These are phyloP conservation scores for Trichopria drosophilae DNA, from an alignment of 2,888 invertebrate species.

Conservation along the genomic window DNA sequence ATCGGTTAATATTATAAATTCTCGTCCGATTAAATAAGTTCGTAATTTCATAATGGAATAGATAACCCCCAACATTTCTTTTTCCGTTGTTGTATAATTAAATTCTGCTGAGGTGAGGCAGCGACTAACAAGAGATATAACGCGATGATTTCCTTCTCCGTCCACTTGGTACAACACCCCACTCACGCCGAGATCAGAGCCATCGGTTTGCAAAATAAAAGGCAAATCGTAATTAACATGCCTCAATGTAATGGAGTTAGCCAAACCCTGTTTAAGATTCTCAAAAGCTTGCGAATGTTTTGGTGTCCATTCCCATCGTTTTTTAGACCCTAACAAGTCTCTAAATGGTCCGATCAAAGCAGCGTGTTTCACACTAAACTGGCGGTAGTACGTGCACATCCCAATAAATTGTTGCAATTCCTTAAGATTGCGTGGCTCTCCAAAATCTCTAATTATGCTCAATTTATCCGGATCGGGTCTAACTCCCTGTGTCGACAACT, in stretches of 20 bases:
- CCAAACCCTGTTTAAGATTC: neutral
- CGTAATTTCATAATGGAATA: constrained; percentile 38
- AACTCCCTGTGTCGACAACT: neutral
- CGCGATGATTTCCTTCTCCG: neutral
- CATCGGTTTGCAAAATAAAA: constrained; percentile 26
- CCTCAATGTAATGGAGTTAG: constrained; percentile 14
- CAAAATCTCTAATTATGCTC: neutral
- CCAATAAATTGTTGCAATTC: constrained; percentile 2
- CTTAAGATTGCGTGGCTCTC: neutral
- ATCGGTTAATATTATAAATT: constrained; percentile 40
- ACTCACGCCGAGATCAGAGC: constrained; percentile 21
- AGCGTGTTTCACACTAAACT: neutral
- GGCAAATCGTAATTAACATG: constrained; percentile 1
- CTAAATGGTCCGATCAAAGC: neutral
- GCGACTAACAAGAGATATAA: constrained; percentile 36
- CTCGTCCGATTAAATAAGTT: constrained; percentile 38
- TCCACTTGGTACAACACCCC: constrained; percentile 29
- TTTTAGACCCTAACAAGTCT: neutral
- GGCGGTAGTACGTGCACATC: too few relatives aligned
- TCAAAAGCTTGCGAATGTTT: neutral
- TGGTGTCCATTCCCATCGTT: too few relatives aligned
- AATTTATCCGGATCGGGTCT: too few relatives aligned
- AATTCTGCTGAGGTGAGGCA: constrained; percentile 26
- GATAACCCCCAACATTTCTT: constrained; percentile 39
- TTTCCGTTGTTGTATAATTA: constrained; percentile 37